Evolutionary conservation across 2,113 vertebrate genomes (phyloP).

Genomic region (Diphyllodes magnificus): DNA sequence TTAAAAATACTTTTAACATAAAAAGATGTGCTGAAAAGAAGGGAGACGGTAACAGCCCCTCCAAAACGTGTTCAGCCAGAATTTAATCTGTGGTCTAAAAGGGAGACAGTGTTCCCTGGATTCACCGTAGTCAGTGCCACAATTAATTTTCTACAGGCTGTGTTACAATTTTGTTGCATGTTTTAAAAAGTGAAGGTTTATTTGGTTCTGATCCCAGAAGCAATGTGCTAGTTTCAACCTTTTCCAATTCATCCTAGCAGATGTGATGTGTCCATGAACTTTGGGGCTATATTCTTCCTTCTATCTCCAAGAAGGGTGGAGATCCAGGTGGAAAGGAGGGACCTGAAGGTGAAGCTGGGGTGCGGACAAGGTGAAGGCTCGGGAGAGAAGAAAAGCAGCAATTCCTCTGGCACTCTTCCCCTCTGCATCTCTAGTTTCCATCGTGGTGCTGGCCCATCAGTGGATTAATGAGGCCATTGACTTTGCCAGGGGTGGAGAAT

Average conservation of each 20-base stretch:
- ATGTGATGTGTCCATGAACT: background rate
- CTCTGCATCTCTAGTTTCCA: constrained; percentile 54
- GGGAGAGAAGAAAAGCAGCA: background rate
- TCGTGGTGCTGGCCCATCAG: constrained; percentile 52
- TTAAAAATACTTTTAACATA: constrained; percentile 31
- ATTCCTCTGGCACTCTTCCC: constrained; percentile 26
- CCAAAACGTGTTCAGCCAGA: background rate
- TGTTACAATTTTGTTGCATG: background rate
- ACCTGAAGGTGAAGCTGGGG: constrained; percentile 12
- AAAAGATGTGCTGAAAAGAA: constrained; percentile 31
- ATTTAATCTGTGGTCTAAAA: background rate
- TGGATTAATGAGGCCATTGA: constrained; percentile 61
- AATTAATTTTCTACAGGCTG: background rate
- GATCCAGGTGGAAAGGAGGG: background rate
- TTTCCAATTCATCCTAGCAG: background rate
- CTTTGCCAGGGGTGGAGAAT: constrained; percentile 65
- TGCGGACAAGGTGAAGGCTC: constrained; percentile 29
- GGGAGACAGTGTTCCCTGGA: background rate
- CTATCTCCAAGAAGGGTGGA: background rate
- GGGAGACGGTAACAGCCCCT: background rate
- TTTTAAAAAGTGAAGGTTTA: background rate
- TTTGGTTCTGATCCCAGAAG: constrained; percentile 19
- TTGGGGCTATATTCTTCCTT: background rate
- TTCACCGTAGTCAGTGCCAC: background rate
- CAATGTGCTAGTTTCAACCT: background rate